phyloP scores from a whole-genome alignment of 2,797 vertebrate species.

The Etheostoma perlongum region DNA sequence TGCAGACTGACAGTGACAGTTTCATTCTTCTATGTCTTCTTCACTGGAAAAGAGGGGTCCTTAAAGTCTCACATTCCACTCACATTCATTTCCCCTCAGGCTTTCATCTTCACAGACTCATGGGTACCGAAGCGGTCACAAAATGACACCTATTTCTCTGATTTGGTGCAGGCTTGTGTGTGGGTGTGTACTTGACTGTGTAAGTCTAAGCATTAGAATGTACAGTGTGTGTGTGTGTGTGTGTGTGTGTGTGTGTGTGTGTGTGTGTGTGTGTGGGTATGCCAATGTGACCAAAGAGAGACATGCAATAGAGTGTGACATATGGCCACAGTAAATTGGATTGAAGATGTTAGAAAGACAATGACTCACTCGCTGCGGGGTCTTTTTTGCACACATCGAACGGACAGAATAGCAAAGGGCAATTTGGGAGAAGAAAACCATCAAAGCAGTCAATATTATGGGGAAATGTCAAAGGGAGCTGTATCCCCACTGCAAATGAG shows the following conservation, averaged over 20 bases:
- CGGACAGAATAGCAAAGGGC: conserved; percentile 62
- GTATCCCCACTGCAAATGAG: conserved; percentile 64
- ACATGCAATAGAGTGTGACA: conserved; percentile 43
- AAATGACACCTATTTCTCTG: conserved; percentile 61
- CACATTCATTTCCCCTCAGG: conserved; percentile 53
- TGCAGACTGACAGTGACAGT: conserved; percentile 21
- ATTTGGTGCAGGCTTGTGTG: conserved; percentile 24
- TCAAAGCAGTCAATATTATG: conserved; percentile 63
- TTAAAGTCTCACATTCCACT: conserved; percentile 50
- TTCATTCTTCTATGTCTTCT: conserved; percentile 42
- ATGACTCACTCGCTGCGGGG: conserved; percentile 55
- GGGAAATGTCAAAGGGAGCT: conserved; percentile 69
- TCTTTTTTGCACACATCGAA: conserved; percentile 53
- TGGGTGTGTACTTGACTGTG: conserved; percentile 4
- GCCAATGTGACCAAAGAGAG: conserved; percentile 38
- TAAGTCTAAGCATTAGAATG: conserved; percentile 21
- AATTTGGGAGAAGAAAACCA: conserved; percentile 59
- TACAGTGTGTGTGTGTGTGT: conserved; percentile 4
- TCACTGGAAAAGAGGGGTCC: conserved; percentile 39
- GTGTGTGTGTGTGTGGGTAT: background rate
- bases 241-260: background rate
- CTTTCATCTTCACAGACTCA: conserved; percentile 66
- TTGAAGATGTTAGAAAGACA: conserved; percentile 72
- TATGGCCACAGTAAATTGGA: conserved; percentile 61
- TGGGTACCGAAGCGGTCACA: conserved; percentile 45